Base-by-base conservation (phyloP, 2,113 vertebrate genomes). In the Podocnemis expansa region DNA sequence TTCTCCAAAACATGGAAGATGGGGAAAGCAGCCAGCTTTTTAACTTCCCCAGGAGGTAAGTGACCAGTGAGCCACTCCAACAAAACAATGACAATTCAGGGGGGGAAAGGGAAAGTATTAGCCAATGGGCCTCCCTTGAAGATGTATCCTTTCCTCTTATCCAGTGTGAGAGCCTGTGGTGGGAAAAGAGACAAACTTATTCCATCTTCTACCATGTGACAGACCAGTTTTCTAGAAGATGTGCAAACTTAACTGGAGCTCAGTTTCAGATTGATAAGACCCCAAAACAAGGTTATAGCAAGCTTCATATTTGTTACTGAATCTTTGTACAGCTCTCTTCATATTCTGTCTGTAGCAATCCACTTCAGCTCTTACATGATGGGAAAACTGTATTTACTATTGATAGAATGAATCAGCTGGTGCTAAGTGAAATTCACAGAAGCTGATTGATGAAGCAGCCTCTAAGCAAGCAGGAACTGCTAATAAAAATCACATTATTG, bases 381-480 rank as follows among this genome's bases (percentile, higher is more conserved):
- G 91, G 10, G 49, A 31, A 85, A 95, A 94, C 54, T 55, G 21
- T 75, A 78, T 60, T 29, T 60, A 52, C 2, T 75, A 90, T 58
- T 73, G 85, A 55, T 25, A 84, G 54, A 88, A 90, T 9, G 9
- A 94, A 86, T 76, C 79, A 79, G 58, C 58, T 43, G 22, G 31
- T 21, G 31, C 8, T 93, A 55, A 94, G 24, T 27, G 47, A 96
- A 95, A 93, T 79, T 89, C 85, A 88, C 25, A 83, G 78, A 78
- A 91, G 22, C 27, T 93, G 90, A 95, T 1, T 89, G 89, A 93
- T 87, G 85, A 92, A 41, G 45, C 29, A 93, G 54, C 86, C 91
- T 89, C 89, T 90, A 93, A 95, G 93, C 82, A 91, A 94, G 78
- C 31, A 96, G 83, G 84, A 94, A 41, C 38, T 75, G 29, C 86